Evolutionary conservation across 2,797 vertebrate species (phyloP).

Genomic region (Antrozous pallidus): DNA sequence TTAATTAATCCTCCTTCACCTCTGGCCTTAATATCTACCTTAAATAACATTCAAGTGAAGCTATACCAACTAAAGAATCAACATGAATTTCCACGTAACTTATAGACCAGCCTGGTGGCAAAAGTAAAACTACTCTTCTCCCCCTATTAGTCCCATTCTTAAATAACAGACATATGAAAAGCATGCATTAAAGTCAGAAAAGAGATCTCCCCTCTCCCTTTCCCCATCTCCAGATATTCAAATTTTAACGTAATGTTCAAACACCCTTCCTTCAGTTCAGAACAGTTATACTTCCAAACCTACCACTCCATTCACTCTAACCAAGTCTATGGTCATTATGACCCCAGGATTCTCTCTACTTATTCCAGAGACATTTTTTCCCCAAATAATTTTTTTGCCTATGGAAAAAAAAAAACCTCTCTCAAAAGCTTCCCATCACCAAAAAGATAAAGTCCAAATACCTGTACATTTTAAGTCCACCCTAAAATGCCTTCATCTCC

Average conservation of each 20-base stretch:
- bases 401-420: neutral
- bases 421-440: neutral
- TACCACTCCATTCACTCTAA: neutral
- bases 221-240: slow-evolving; percentile 11
- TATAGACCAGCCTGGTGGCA: neutral
- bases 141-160: neutral
- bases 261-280: neutral
- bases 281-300: neutral
- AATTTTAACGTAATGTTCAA: neutral
- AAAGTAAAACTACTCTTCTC: neutral
- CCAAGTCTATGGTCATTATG: neutral
- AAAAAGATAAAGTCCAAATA: slow-evolving; percentile 38
- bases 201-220: neutral
- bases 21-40: neutral
- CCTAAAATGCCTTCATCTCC: slow-evolving; percentile 13
- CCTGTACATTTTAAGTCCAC: neutral
- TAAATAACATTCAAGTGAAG: neutral
- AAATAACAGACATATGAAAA: neutral
- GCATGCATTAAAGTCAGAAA: neutral
- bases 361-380: neutral
- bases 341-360: neutral
- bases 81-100: neutral
- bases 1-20: neutral
- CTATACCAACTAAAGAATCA: neutral
- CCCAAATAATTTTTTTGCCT: neutral